Conservation (phyloP, 2,888 invertebrate genomes). For the Agonopterix arenella region DNA sequence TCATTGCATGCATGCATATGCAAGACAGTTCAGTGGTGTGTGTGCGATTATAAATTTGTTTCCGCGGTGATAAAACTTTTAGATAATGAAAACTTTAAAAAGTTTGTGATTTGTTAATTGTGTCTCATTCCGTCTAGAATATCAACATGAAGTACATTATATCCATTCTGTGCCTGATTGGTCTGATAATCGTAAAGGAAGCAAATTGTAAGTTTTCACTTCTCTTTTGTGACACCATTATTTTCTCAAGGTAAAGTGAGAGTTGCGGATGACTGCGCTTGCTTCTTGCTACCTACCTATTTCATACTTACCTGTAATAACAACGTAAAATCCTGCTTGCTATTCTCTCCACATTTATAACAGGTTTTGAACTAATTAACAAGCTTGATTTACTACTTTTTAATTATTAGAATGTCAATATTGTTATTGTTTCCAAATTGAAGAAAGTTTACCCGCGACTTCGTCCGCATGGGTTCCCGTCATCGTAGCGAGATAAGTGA, state of each 20-base stretch:
- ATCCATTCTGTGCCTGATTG: slow-evolving; percentile 28
- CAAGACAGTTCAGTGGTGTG: too few relatives aligned
- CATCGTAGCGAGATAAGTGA: not conserved
- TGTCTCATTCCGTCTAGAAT: slow-evolving; percentile 11
- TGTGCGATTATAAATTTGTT: not conserved
- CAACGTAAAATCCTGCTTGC: not conserved
- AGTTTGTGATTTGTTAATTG: slow-evolving; percentile 19
- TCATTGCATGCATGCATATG: too few relatives aligned
- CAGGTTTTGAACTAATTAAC: not conserved
- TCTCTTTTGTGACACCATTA: slow-evolving; percentile 14
- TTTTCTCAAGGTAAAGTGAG: slow-evolving; percentile 69
- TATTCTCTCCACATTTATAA: not conserved
- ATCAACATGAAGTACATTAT: slow-evolving; percentile 38
- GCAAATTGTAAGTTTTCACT: slow-evolving; percentile 53
- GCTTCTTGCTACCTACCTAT: not conserved
- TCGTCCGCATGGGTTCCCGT: not conserved
- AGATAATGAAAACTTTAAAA: slow-evolving; percentile 35
- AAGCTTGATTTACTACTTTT: not conserved
- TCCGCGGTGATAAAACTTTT: slow-evolving; percentile 38
- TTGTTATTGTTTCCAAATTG: not conserved
- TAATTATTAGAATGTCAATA: not conserved
- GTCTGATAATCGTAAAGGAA: slow-evolving; percentile 34
- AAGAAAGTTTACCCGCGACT: not conserved
- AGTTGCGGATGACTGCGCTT: slow-evolving; percentile 27
- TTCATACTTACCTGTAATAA: not conserved